These are phyloP conservation scores for Trachymyrmex septentrionalis DNA, from an alignment of 1,140 invertebrate genomes.

Conservation along the genomic window DNA sequence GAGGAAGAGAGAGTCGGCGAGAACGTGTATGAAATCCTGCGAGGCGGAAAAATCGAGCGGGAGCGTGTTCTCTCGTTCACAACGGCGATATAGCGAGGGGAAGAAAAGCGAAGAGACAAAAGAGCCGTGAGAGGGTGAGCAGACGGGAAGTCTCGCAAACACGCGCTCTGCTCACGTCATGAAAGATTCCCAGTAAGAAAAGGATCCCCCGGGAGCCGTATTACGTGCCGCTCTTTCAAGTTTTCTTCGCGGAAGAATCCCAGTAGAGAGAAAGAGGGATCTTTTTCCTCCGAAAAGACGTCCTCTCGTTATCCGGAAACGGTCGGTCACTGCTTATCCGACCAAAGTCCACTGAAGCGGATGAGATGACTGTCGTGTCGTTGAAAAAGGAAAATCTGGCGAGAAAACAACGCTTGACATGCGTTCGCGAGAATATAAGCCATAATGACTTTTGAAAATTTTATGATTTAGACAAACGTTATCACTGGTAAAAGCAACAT, in stretches of 20 bases:
- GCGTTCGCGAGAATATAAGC: conserved; percentile 10
- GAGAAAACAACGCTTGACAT: conserved; percentile 11
- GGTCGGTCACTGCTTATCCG: conserved; percentile 78
- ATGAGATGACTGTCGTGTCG: conserved; percentile 65
- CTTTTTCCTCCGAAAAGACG: conserved; percentile 57
- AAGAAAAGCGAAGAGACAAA: conserved; percentile 57
- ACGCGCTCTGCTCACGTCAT: conserved; percentile 52
- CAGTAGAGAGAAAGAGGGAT: conserved; percentile 48
- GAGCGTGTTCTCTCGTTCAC: conserved; percentile 16
- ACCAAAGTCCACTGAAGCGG: conserved; percentile 40
- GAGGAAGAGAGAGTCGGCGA: not conserved
- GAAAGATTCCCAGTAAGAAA: conserved; percentile 67
- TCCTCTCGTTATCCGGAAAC: conserved; percentile 77
- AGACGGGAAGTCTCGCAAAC: conserved; percentile 61
- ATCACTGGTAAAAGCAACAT: not conserved
- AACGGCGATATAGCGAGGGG: conserved; percentile 18
- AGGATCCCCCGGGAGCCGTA: conserved; percentile 70
- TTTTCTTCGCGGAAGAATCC: conserved; percentile 66
- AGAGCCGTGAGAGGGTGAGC: not conserved
- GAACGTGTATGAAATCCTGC: conserved; percentile 22
- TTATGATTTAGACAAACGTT: not conserved
- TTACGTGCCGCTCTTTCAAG: conserved; percentile 71
- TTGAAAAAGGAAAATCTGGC: conserved; percentile 66
- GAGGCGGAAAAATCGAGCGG: conserved; percentile 52
- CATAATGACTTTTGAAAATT: not conserved